Evolutionary conservation across 2,888 invertebrate genomes (phyloP), one percentile per base, ranked within the genome.

Genomic region (Epiblema foenella): DNA sequence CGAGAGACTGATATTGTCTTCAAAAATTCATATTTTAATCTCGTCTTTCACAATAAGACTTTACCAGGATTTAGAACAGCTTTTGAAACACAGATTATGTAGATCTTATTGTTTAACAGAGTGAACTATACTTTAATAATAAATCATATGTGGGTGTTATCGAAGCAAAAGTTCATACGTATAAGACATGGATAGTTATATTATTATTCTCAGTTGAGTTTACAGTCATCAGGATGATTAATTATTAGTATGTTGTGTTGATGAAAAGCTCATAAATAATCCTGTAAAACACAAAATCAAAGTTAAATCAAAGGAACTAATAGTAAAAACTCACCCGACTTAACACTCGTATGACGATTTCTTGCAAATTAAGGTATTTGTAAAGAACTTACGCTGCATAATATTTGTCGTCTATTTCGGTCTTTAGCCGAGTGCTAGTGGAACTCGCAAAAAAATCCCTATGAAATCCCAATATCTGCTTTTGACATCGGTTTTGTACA

Each of bases 1-100:
- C 71, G 71, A 67, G 66, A 66, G 66, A 66, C 71, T 71, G 66
- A 67, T 71, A 66, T 24, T 46, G 24, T 62, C 56, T 42, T 67
- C 56, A 67, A 71, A 71, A 71, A 71, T 67, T 67, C 71, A 71
- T 71, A 57, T 39, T 67, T 67, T 71, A 71, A 71, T 71, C 71
- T 71, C 67, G 57, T 71, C 71, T 66, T 67, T 67, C 62, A 67
- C 59, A 60, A 66, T 70, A 66, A 59, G 52, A 54, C 60, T 65
- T 59, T 24, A 60, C 46, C 20, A 52, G n/a, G 39, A 60, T 70
- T 60, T 60, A 24, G 12, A 39, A 49, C 54, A 59, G 42, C 17
- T 59, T 59, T 33, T 20, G 52, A 24, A 39, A 24, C 52, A 54
- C 20, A 54, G 37, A 62, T 49, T 49, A 51, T 0, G 20, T 33